Conservation (phyloP, 2,888 invertebrate species). For the Agrotis puta region DNA sequence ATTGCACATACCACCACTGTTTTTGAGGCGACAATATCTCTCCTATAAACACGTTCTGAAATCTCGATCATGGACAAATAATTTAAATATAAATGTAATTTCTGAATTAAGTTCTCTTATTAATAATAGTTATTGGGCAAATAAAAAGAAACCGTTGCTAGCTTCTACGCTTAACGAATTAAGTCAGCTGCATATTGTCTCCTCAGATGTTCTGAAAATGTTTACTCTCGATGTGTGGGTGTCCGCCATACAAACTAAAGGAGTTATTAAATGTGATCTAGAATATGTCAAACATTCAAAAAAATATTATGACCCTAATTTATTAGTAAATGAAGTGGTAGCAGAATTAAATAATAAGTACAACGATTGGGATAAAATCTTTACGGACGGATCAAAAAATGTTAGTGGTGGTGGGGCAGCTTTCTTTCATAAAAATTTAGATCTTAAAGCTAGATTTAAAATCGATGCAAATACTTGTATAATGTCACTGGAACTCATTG, state of each 20-base stretch:
- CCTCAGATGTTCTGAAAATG: no score
- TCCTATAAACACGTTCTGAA: slow-evolving; percentile 1
- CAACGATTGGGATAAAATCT: background rate
- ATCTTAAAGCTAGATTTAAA: background rate
- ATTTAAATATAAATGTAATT: no score
- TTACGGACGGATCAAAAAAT: background rate
- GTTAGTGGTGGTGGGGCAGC: background rate
- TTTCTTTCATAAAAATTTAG: background rate
- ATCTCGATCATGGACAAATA: slow-evolving; percentile 1
- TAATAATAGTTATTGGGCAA: no score
- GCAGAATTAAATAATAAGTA: slow-evolving; percentile 2
- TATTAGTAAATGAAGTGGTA: no score
- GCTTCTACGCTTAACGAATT: no score
- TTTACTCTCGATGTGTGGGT: no score
- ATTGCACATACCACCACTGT: slow-evolving; percentile 1
- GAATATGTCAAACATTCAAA: background rate
- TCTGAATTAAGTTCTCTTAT: background rate
- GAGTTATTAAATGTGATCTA: no score
- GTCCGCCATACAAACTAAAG: no score
- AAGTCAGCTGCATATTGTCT: no score
- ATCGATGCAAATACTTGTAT: background rate
- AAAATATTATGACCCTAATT: background rate
- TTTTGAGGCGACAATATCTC: slow-evolving; percentile 8
- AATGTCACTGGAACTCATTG: background rate
- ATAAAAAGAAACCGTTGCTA: no score